These are phyloP conservation scores for Cheilosia variabilis DNA, from an alignment of 2,888 invertebrate species.

Conservation along the genomic window DNA sequence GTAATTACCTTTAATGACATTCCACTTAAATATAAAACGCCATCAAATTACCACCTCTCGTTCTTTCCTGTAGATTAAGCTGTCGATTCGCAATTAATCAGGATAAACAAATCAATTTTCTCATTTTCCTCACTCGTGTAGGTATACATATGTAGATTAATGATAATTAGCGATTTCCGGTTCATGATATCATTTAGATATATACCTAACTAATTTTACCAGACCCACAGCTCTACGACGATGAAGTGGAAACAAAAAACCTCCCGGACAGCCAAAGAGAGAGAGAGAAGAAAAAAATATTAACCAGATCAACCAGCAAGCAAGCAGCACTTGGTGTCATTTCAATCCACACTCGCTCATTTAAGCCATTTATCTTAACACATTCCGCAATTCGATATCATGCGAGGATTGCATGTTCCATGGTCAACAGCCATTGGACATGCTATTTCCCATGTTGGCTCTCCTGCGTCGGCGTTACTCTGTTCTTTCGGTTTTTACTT, in stretches of 20 bases:
- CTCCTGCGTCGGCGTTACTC: conserved; percentile 7
- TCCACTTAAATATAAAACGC: conserved; percentile 25
- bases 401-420: conserved; percentile 70
- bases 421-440: conserved; percentile 65
- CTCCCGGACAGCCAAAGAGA: neutral
- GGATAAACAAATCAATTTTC: conserved; percentile 57
- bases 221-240: conserved; percentile 7
- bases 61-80: conserved; percentile 36
- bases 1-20: conserved; percentile 1
- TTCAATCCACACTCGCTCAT: conserved; percentile 53
- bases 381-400: conserved; percentile 67
- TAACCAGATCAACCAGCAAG: conserved; percentile 44
- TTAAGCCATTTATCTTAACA: conserved; percentile 63
- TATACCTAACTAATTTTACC: conserved; percentile 51
- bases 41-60: conserved; percentile 47
- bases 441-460: conserved; percentile 46
- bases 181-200: conserved; percentile 46
- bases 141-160: conserved; percentile 28
- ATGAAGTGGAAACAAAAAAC: neutral
- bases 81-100: conserved; percentile 25
- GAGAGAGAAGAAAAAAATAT: conserved; percentile 1
- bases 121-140: conserved; percentile 11
- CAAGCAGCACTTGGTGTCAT: conserved; percentile 61
- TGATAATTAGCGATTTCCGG: conserved; percentile 61
- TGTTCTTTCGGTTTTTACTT: neutral